phyloP scores from a whole-genome alignment of 2,888 invertebrate genomes.

The Clusia tigrina region DNA sequence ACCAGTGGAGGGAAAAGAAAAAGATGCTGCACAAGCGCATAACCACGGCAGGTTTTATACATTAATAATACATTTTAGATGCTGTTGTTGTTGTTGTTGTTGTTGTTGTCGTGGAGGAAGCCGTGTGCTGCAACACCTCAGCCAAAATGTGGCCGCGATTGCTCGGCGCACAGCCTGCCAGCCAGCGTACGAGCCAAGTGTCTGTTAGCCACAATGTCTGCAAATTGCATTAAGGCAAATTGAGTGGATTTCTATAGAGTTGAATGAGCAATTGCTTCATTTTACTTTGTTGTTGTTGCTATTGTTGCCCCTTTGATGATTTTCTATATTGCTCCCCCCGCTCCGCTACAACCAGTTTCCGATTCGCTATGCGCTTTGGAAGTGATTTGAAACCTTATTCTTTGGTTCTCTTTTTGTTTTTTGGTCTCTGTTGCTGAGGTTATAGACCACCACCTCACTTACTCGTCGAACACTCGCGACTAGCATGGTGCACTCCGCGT shows the following conservation, averaged over 20 bases:
- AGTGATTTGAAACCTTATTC: conserved; percentile 15
- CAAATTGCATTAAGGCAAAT: conserved; percentile 22
- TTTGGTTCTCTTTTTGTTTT: conserved; percentile 1
- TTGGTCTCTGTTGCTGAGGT: not conserved
- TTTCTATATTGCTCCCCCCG: not conserved
- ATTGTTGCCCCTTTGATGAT: conserved; percentile 22
- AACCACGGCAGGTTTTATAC: conserved; percentile 19
- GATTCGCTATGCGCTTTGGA: conserved; percentile 33
- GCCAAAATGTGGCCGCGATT: not conserved
- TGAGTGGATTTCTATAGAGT: not conserved
- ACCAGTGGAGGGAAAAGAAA: not conserved
- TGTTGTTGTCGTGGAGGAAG: not conserved
- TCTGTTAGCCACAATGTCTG: conserved; percentile 20
- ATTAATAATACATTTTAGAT: conserved; percentile 24
- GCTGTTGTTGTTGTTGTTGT: not conserved
- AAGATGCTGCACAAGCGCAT: conserved; percentile 14
- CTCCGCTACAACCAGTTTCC: conserved; percentile 26
- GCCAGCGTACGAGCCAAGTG: not conserved
- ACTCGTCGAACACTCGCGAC: not conserved
- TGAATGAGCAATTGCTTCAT: conserved; percentile 33
- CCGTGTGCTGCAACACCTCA: not conserved
- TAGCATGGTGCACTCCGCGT: not conserved
- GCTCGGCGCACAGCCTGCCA: not conserved
- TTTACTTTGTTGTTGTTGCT: conserved; percentile 34
- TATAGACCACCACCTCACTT: conserved; percentile 6